phyloP scores from a whole-genome alignment of 1,140 invertebrate species.

The Procambarus clarkii region DNA sequence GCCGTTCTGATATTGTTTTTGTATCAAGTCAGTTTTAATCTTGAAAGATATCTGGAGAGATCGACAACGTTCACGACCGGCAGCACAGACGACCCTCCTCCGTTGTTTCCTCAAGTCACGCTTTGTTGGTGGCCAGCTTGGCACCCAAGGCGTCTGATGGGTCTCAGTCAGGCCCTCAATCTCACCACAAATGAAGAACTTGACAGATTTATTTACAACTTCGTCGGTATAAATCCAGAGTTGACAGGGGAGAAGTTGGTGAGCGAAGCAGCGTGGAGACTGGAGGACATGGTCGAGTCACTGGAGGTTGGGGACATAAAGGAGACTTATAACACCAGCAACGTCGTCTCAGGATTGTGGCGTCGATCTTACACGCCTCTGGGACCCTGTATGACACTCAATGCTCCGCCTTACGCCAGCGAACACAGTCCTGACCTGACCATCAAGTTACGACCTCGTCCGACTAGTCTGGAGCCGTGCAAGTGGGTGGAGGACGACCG shows the following conservation, averaged over 20 bases:
- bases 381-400: constrained; percentile 38
- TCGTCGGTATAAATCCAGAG: constrained; percentile 21
- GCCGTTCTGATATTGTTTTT: constrained; percentile 8
- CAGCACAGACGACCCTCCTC: neutral
- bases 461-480: neutral
- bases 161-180: neutral
- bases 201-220: neutral
- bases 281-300: constrained; percentile 18
- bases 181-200: neutral
- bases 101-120: constrained; percentile 12
- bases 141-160: constrained; percentile 9
- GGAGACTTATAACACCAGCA: constrained; percentile 9
- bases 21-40: constrained; percentile 22
- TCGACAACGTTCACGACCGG: neutral
- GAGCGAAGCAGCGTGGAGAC: constrained; percentile 25
- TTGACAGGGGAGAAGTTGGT: constrained; percentile 22
- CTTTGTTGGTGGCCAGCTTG: constrained; percentile 28
- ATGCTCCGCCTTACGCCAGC: constrained; percentile 14
- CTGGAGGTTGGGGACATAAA: constrained; percentile 16
- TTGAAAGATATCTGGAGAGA: neutral
- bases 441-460: constrained; percentile 8
- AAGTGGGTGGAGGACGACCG: neutral
- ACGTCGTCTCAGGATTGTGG: constrained; percentile 7
- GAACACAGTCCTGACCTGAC: neutral
- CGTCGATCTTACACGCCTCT: constrained; percentile 22